Percentiles rank a stretch among this genome's conserved stretches.
Conservation (phyloP, 2,113 vertebrate species). For the Syngnathoides biaculeatus region DNA sequence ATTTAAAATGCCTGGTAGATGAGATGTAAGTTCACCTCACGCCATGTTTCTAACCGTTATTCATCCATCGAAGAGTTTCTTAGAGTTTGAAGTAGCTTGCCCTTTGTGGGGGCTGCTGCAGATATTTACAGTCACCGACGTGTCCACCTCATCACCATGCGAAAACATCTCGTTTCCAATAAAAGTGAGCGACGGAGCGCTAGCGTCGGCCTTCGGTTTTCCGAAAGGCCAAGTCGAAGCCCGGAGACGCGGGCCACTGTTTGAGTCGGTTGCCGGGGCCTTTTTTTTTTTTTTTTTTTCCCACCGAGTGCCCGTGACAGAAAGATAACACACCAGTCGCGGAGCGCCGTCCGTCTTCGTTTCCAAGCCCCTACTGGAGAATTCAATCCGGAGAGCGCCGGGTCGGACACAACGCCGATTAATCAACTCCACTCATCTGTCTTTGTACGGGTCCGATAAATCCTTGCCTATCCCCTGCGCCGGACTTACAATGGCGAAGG, state of each 20-base stretch:
- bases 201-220: slow-evolving; percentile 5
- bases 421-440: slow-evolving; percentile 48
- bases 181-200: slow-evolving; percentile 35
- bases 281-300: no score
- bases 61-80: neutral
- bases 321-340: slow-evolving; percentile 65
- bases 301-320: slow-evolving; percentile 55
- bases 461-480: slow-evolving; percentile 61
- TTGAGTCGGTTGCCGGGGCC: slow-evolving; percentile 52
- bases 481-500: slow-evolving; percentile 45
- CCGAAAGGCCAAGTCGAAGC: slow-evolving; percentile 34
- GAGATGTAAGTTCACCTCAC: neutral
- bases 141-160: slow-evolving; percentile 16
- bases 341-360: slow-evolving; percentile 57
- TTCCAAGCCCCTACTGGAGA: slow-evolving; percentile 57
- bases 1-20: no score
- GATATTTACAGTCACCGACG: neutral
- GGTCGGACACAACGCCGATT: slow-evolving; percentile 59
- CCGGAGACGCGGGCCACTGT: slow-evolving; percentile 44
- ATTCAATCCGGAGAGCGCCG: slow-evolving; percentile 59
- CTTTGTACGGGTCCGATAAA: slow-evolving; percentile 64
- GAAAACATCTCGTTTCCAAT: slow-evolving; percentile 20
- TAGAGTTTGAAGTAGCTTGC: neutral
- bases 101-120: neutral
- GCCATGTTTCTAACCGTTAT: neutral